A percentile compares a stretch with the other conserved stretches of the same genome.
Conservation (phyloP, 2,113 vertebrate genomes). For the Leucoraja erinaceus region DNA sequence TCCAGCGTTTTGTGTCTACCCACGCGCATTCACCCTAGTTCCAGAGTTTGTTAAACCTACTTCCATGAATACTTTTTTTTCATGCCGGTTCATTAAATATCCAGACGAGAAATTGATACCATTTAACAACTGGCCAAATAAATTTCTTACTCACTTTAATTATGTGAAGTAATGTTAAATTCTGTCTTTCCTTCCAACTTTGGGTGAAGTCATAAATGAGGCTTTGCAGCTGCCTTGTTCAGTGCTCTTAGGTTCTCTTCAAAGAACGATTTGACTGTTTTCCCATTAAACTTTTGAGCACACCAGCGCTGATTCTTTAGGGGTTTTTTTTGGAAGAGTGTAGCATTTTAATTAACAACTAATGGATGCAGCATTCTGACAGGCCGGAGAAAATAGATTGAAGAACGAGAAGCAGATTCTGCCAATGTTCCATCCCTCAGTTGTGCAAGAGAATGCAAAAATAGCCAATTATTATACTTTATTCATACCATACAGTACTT, state of each 20-base stretch:
- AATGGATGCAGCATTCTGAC: not conserved
- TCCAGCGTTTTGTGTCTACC: too few relatives aligned
- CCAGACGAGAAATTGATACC: too few relatives aligned
- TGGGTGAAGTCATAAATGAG: not conserved
- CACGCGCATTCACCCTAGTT: not conserved
- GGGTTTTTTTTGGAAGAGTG: not conserved
- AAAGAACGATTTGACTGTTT: not conserved
- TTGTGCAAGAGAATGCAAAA: not conserved
- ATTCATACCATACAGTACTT: not conserved
- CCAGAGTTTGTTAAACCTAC: not conserved
- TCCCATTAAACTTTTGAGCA: not conserved
- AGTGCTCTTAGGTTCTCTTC: not conserved
- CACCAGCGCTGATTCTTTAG: not conserved
- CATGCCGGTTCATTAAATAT: not conserved
- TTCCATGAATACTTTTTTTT: not conserved
- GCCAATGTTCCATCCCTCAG: not conserved
- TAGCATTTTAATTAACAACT: not conserved
- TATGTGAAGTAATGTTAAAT: not conserved
- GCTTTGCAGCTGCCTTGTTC: not conserved
- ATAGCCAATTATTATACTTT: not conserved
- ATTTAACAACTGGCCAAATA: not conserved
- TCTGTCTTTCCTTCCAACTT: not conserved
- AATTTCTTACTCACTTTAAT: constrained; percentile 7
- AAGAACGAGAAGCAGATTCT: not conserved
- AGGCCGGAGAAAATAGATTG: not conserved